Conservation (phyloP, 2,888 invertebrate species). For the Oithona nana region DNA sequence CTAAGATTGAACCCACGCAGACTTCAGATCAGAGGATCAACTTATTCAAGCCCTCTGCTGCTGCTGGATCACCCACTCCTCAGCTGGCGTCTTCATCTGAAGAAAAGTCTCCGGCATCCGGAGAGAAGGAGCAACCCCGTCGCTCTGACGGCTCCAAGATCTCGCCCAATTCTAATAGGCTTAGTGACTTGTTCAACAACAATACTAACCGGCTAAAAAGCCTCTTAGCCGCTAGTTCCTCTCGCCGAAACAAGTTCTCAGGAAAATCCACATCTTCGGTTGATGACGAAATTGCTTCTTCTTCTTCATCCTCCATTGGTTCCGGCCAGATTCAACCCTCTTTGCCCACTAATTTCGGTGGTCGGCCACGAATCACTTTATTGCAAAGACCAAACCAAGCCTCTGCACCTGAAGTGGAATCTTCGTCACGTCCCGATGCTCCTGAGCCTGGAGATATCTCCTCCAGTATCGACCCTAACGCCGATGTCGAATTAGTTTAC, state of each 20-base stretch:
- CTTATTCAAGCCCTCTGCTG: not conserved
- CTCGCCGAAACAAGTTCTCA: not conserved
- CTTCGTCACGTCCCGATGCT: not conserved
- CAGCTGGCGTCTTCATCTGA: not conserved
- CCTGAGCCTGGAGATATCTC: not conserved
- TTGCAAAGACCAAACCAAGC: not conserved
- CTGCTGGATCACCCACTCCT: not conserved
- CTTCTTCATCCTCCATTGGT: not conserved
- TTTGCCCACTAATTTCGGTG: not conserved
- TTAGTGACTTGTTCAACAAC: not conserved
- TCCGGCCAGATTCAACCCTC: not conserved
- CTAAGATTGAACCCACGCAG: slow-evolving; percentile 14
- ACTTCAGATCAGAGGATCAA: no score
- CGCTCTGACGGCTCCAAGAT: not conserved
- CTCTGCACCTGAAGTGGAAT: not conserved
- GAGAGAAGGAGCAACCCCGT: not conserved
- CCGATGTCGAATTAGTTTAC: slow-evolving; percentile 30
- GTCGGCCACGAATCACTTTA: not conserved
- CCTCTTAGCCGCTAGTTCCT: not conserved
- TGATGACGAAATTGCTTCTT: no score
- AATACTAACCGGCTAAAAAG: not conserved
- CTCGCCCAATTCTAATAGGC: not conserved
- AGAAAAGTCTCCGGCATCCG: not conserved
- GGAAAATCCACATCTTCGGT: not conserved
- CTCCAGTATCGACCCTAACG: slow-evolving; percentile 17